Evolutionary conservation across 2,113 vertebrate genomes (phyloP), one percentile per base, ranked within the genome.

Genomic region (Xenopus laevis): DNA sequence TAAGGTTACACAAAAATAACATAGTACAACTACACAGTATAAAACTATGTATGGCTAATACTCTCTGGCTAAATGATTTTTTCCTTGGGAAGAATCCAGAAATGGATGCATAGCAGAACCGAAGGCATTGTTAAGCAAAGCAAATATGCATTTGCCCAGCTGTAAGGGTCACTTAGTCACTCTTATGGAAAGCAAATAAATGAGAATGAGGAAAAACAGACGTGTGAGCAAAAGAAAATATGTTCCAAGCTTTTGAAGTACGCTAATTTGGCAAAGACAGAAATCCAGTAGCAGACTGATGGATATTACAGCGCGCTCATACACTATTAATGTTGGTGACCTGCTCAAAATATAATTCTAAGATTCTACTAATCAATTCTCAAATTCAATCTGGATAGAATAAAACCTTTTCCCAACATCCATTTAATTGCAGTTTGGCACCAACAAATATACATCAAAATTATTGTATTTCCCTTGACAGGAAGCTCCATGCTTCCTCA

Each of bases 381-480:
- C 82, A 86, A 81, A 87, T 86, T 83, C 80, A 83, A 89, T 80
- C 81, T 86, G 84, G 79, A 86, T 90, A 89, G 90, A 90, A 91
- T 89, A 90, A 90, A 90, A 86, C 81, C 83, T 83, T 80, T 82
- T 79, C 85, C 82, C 87, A 80, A 85, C 85, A 87, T 85, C 84
- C 85, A 88, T 91, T 90, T 89, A 91, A 91, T 93, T 92, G 87
- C 87, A 90, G 88, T 91, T 93, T 88, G 91, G 88, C 87, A 93
- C 92, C 89, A 93, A 91, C 88, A 91, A 90, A 91, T 89, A 88
- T 89, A 89, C 88, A 91, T 92, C 91, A 93, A 88, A 91, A 91
- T 93, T 87, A 90, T 89, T 90, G 87, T 93, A 89, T 94, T 93
- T 94, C 89, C 91, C 87, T 88, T 94, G 94, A 95, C 92, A 91